Base-by-base conservation (phyloP, 2,888 invertebrate species). In the Dermolepida albohirtum region DNA sequence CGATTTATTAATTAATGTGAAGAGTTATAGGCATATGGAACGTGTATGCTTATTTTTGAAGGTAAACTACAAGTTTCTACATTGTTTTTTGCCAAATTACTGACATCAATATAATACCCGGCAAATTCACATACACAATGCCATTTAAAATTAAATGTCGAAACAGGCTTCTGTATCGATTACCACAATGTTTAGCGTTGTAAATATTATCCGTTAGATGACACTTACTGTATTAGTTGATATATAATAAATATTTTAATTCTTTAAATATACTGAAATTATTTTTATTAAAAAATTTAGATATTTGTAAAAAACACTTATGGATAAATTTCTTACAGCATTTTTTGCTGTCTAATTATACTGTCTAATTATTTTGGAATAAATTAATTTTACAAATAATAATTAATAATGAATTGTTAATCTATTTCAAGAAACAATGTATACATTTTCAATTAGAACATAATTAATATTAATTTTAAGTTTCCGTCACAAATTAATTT, bases 141-240 rank as follows among this genome's bases (percentile, higher is more conserved):
- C 16, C 39, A 62, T 62, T 62, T 62, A 62, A 62, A 62, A 62
- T 62, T 62, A 62, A 62, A 62, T 62, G 59, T 47, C 59, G 39
- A 62, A 47, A 62, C 34, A 62, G 59, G 14, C 47, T 34, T 50
- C 51, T 67, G 66, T 67, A 59, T 67, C 59, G 66, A 67, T 67
- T 59, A 43, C 14, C 17, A 22, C 17, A n/a, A 5, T 16, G 6
- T n/a, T 1, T 8, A 27, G 34, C 7, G n/a, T n/a, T 67, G 22
- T 29, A n/a, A 17, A 27, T 6, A n/a, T 50, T 51, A 39, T 12
- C 27, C 51, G 29, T 8, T 43, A 67, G 66, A 52, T 57, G 51
- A 34, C 66, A 59, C 51, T 11, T 5, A 11, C 27, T 47, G 16
- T 8, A 12, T 11, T 22, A 22, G 4, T 22, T 22, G 1, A 22